phyloP scores from a whole-genome alignment of 2,797 vertebrate genomes.

The Clarias platycephalus region DNA sequence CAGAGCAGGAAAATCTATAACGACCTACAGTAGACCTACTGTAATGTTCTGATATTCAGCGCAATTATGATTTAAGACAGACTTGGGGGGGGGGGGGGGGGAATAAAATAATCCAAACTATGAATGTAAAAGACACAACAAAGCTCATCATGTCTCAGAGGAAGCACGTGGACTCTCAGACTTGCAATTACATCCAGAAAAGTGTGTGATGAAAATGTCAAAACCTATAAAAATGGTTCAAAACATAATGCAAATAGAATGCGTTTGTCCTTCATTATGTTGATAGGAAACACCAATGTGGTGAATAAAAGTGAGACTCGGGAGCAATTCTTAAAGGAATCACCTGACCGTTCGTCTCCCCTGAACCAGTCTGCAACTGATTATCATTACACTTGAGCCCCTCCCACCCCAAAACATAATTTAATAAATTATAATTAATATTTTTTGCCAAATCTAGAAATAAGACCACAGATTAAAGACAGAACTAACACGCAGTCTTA shows the following conservation, averaged over 20 bases:
- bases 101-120: no score
- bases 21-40: no score
- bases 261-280: constrained; percentile 65
- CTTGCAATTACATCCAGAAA: neutral
- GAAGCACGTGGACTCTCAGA: constrained; percentile 36
- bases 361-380: constrained; percentile 41
- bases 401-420: constrained; percentile 10
- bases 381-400: neutral
- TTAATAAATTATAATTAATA: constrained; percentile 32
- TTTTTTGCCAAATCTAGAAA: neutral
- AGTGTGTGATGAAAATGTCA: neutral
- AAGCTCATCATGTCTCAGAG: constrained; percentile 35
- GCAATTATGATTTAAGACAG: no score
- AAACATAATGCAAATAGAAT: constrained; percentile 32
- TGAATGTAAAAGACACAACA: neutral
- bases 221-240: constrained; percentile 40
- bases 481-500: neutral
- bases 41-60: no score
- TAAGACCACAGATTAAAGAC: constrained; percentile 11
- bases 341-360: constrained; percentile 42
- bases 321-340: constrained; percentile 48
- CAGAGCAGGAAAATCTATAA: no score
- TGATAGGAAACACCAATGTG: constrained; percentile 79
- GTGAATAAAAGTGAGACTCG: constrained; percentile 65
- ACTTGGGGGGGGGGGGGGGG: no score